Conservation (phyloP, 1,140 invertebrate species). For the Trinorchestia longiramus region DNA sequence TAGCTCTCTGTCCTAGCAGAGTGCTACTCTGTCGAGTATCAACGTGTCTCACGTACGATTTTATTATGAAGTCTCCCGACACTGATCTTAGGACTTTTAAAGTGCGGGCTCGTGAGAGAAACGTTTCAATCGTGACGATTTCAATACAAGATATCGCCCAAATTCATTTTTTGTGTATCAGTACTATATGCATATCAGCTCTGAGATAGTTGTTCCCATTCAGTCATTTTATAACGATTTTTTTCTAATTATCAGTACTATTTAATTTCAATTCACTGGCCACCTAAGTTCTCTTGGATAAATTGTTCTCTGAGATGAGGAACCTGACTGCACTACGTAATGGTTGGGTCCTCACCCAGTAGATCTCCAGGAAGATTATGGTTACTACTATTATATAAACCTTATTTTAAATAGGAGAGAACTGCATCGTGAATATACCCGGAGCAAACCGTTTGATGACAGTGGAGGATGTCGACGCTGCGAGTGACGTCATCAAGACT, state of each 20-base stretch:
- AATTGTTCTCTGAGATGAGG: not conserved
- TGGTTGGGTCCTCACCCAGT: not conserved
- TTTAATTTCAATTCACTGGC: not conserved
- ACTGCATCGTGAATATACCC: constrained; percentile 51
- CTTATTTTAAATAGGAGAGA: constrained; percentile 13
- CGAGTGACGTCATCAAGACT: constrained; percentile 40
- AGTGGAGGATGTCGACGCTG: not conserved
- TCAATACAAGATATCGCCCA: too few relatives aligned
- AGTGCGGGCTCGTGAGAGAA: too few relatives aligned
- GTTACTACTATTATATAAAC: not conserved
- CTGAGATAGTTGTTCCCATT: too few relatives aligned
- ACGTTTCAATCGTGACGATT: too few relatives aligned
- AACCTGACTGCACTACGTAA: not conserved
- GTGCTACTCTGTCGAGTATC: too few relatives aligned
- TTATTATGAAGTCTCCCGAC: too few relatives aligned
- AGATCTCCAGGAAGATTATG: not conserved
- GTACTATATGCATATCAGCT: too few relatives aligned
- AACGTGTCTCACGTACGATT: too few relatives aligned
- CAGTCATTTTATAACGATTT: not conserved
- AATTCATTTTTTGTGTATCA: too few relatives aligned
- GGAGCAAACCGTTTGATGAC: constrained; percentile 41
- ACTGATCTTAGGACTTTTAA: too few relatives aligned
- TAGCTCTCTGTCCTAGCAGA: too few relatives aligned
- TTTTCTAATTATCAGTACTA: not conserved
- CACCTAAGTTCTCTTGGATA: not conserved